Evolutionary conservation across 1,140 invertebrate genomes (phyloP).

Genomic region (Dendrolimus kikuchii): DNA sequence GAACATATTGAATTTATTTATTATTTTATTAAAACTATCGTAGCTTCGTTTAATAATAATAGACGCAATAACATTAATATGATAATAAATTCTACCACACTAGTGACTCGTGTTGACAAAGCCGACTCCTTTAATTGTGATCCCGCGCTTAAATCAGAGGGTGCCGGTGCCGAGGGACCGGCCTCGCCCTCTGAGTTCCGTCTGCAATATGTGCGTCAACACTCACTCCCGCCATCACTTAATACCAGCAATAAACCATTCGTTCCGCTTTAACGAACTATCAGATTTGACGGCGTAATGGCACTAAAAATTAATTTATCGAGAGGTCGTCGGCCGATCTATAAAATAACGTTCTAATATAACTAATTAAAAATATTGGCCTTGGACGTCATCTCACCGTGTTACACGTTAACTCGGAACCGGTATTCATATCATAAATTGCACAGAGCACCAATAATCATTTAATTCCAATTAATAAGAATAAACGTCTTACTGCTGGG

Average conservation of each 20-base stretch:
- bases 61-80: no score
- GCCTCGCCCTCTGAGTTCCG: slow-evolving; percentile 6
- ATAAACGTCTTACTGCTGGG: no score
- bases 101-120: slow-evolving; percentile 40
- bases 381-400: slow-evolving; percentile 2
- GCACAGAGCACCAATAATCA: no score
- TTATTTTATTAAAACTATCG: no score
- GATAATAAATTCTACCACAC: slow-evolving; percentile 1
- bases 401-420: slow-evolving; percentile 7
- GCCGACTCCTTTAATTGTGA: slow-evolving; percentile 47
- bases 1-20: no score
- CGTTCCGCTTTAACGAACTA: slow-evolving; percentile 49
- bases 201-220: slow-evolving; percentile 43
- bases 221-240: slow-evolving; percentile 35
- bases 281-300: slow-evolving; percentile 42
- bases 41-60: no score
- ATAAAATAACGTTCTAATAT: slow-evolving; percentile 5
- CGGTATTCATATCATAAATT: no score
- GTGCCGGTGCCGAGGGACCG: slow-evolving; percentile 2
- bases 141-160: slow-evolving; percentile 26
- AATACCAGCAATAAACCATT: slow-evolving; percentile 61
- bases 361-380: not conserved
- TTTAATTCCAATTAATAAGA: no score
- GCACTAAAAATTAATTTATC: slow-evolving; percentile 50
- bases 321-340: slow-evolving; percentile 20